phyloP scores from a whole-genome alignment of 1,140 invertebrate species.

The Formica selysi region DNA sequence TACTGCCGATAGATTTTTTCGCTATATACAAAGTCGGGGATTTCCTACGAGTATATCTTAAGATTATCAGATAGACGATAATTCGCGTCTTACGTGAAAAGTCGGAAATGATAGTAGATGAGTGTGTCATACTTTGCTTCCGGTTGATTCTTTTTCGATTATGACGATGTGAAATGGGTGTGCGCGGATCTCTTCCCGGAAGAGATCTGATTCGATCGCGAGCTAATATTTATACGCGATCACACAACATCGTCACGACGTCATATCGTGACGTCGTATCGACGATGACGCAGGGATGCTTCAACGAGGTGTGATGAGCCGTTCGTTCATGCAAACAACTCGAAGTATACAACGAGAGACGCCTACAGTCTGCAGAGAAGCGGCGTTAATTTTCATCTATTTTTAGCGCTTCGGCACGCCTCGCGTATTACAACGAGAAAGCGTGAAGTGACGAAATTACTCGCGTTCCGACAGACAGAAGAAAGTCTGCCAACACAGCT shows the following conservation, averaged over 20 bases:
- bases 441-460: conserved; percentile 25
- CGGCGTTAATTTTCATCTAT: conserved; percentile 65
- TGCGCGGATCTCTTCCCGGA: conserved; percentile 62
- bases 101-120: conserved; percentile 6
- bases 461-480: conserved; percentile 12
- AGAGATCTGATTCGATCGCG: conserved; percentile 62
- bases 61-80: conserved; percentile 8
- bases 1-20: background rate
- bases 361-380: background rate
- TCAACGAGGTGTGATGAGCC: conserved; percentile 48
- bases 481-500: background rate
- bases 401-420: conserved; percentile 39
- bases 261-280: conserved; percentile 72
- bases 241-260: conserved; percentile 65
- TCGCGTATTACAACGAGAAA: conserved; percentile 26
- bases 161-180: conserved; percentile 28
- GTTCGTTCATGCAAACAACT: conserved; percentile 24
- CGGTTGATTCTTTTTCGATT: conserved; percentile 61
- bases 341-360: conserved; percentile 12
- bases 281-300: conserved; percentile 71
- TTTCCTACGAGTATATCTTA: conserved; percentile 21
- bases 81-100: conserved; percentile 42
- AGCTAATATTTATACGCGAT: conserved; percentile 73
- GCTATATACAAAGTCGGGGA: conserved; percentile 4
- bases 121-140: conserved; percentile 64